Conservation (phyloP, 1,140 invertebrate species). For the Pinna nobilis region DNA sequence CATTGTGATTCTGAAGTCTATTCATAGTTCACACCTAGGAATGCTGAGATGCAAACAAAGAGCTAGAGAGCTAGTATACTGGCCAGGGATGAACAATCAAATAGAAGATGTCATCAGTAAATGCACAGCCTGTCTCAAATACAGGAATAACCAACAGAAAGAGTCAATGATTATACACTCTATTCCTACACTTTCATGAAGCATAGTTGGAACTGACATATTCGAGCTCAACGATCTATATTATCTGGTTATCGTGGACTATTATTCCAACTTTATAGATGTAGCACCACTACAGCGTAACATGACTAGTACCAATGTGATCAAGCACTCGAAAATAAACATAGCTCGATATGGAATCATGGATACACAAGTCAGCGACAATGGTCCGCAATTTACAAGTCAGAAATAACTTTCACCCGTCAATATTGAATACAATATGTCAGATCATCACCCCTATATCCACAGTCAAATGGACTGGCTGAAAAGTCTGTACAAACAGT, state of each 20-base stretch:
- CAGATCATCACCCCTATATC: not conserved
- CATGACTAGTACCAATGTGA: constrained; percentile 3
- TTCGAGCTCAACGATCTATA: constrained; percentile 32
- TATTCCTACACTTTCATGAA: constrained; percentile 30
- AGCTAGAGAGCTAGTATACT: no score
- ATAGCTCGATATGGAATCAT: constrained; percentile 37
- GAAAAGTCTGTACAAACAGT: constrained; percentile 22
- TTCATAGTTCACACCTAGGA: constrained; percentile 69
- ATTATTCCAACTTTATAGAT: constrained; percentile 46
- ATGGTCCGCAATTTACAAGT: not conserved
- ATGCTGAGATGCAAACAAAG: constrained; percentile 62
- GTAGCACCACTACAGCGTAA: constrained; percentile 7
- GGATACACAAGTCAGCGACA: constrained; percentile 3
- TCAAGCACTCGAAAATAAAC: constrained; percentile 24
- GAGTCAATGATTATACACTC: constrained; percentile 33
- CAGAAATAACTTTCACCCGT: no score
- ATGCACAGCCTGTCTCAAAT: constrained; percentile 71
- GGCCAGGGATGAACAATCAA: constrained; percentile 73
- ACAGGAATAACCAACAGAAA: constrained; percentile 47
- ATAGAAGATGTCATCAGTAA: constrained; percentile 72
- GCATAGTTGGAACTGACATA: constrained; percentile 43
- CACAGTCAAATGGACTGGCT: not conserved
- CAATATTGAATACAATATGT: no score
- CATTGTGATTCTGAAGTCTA: constrained; percentile 20
- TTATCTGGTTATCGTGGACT: constrained; percentile 42